A percentile compares a stretch with the other conserved stretches of the same genome.
phyloP scores from a whole-genome alignment of 2,888 invertebrate genomes.

The Podabrus alpinus region DNA sequence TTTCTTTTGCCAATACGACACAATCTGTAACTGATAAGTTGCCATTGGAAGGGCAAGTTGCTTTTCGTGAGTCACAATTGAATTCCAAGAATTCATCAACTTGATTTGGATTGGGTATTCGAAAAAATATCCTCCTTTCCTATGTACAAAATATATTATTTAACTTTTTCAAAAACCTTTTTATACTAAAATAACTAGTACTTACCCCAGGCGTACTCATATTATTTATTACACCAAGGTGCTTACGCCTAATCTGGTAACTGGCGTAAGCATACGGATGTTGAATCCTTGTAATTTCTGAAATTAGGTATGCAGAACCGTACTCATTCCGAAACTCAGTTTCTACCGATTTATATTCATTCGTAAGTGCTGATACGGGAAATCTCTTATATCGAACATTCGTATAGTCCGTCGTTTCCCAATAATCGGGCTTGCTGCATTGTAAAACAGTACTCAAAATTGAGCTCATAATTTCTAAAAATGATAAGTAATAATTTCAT shows the following conservation, averaged over 20 bases:
- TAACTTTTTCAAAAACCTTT: not conserved
- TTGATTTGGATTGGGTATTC: not conserved
- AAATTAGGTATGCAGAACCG: not conserved
- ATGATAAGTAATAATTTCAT: too few relatives aligned
- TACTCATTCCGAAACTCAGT: not conserved
- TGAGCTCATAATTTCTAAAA: not conserved
- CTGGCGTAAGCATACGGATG: conserved; percentile 28
- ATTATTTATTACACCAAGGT: not conserved
- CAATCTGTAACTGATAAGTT: not conserved
- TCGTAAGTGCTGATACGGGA: not conserved
- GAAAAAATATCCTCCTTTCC: not conserved
- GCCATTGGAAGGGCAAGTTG: not conserved
- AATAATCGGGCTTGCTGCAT: not conserved
- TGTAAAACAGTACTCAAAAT: not conserved
- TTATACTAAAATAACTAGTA: not conserved
- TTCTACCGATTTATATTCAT: not conserved
- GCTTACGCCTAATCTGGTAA: conserved; percentile 12
- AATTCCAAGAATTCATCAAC: not conserved
- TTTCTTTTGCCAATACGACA: not conserved
- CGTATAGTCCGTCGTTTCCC: not conserved
- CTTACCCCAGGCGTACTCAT: not conserved
- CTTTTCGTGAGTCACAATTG: conserved; percentile 6
- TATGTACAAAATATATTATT: not conserved
- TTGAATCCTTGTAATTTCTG: conserved; percentile 24
- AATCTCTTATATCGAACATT: not conserved